Evolutionary conservation across 1,140 invertebrate genomes (phyloP), one percentile per base, ranked within the genome.

Genomic region (Trypoxylus dichotomus): DNA sequence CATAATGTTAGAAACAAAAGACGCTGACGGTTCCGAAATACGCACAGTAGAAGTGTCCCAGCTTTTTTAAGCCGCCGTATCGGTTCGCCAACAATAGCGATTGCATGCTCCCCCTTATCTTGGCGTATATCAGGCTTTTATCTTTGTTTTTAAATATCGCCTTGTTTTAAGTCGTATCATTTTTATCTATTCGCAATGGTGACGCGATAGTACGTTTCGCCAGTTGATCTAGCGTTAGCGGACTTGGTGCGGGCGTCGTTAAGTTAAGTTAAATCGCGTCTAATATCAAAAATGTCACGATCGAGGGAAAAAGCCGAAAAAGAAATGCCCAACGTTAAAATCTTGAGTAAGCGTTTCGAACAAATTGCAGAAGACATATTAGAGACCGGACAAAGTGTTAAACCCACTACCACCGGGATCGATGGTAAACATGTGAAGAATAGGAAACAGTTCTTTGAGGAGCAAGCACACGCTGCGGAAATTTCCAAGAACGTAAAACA

Each of bases 361-460:
- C 60, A 68, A 68, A 68, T 68, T 68, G 60, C 60, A 68, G 60
- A 68, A 24, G 60, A 27, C 3, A 29, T 27, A 15, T 24, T 15
- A 6, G 60, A 24, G 0, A 8, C 21, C 27, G 60, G 2, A 6
- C 60, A 68, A 29, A 27, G 15, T 68, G 3, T 5, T 13, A 68
- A 68, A 10, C 27, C 60, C 0, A 10, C 11, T 2, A 24, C 15
- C 7, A 8, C 60, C 11, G 7, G 19, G 0, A 27, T 68, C 19
- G 60, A 68, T 68, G 60, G 60, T 1, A 5, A 6, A 10, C 60
- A 68, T 27, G 60, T 68, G 3, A 68, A 68, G 60, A 68, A 68
- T 68, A 68, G 60, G 21, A 68, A 68, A 24, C 24, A 5, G 60
- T 68, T 68, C 60, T 68, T 68, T 7, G 60, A 68, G 27, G 27